Percentiles rank a stretch among this genome's conserved stretches.
phyloP scores from a whole-genome alignment of 2,113 vertebrate genomes.

The Tragelaphus scriptus region DNA sequence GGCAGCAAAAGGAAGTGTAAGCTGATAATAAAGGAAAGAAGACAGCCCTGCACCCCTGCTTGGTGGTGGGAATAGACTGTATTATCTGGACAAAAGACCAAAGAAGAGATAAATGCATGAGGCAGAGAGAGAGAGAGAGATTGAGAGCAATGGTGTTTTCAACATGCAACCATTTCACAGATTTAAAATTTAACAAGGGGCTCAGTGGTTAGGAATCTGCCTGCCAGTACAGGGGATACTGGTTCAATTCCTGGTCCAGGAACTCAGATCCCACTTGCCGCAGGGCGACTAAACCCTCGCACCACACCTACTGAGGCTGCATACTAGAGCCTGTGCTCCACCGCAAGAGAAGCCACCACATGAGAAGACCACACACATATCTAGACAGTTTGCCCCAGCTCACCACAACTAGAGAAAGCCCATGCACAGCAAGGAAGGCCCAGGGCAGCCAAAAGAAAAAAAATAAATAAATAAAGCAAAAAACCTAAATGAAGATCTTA shows the following conservation, averaged over 20 bases:
- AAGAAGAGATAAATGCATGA: background rate
- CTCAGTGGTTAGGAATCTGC: background rate
- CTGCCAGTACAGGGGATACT: background rate
- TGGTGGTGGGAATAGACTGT: background rate
- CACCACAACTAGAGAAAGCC: background rate
- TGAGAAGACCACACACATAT: background rate
- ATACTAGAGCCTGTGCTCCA: background rate
- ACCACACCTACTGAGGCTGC: background rate
- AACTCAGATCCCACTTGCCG: background rate
- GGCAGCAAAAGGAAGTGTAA: rapidly evolving
- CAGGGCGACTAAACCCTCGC: background rate
- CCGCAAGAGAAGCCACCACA: background rate
- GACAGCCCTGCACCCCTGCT: rapidly evolving
- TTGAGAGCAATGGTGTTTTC: too few species aligned
- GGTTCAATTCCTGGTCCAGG: background rate
- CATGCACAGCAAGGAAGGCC: background rate
- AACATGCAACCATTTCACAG: background rate
- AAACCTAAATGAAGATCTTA: background rate
- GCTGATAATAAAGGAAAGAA: background rate
- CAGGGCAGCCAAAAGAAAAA: background rate
- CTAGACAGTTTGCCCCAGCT: background rate
- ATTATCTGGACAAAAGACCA: too few species aligned
- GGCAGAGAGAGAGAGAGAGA: rapidly evolving
- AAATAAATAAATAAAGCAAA: background rate
- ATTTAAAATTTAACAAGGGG: background rate